Percentiles rank a stretch among this genome's conserved stretches.
These are phyloP conservation scores for Thunnus thynnus DNA, from an alignment of 2,113 vertebrate genomes.

Conservation along the genomic window DNA sequence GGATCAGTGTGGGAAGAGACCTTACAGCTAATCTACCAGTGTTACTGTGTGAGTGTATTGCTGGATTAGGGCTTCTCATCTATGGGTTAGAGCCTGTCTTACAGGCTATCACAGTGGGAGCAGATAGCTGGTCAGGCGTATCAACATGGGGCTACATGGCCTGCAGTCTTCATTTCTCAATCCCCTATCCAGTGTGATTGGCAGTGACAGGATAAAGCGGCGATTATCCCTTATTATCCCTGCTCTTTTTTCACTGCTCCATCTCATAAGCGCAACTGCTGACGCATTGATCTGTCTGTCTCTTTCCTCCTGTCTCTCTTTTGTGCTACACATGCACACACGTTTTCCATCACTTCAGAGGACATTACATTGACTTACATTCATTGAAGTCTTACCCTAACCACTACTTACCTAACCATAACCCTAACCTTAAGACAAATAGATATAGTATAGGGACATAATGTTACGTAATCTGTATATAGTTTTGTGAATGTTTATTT, in stretches of 20 bases:
- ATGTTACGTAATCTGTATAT: no score
- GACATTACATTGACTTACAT: no score
- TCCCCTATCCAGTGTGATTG: slow-evolving; percentile 54
- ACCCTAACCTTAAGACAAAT: no score
- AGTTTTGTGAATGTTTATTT: no score
- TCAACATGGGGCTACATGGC: slow-evolving; percentile 42
- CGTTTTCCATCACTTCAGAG: no score
- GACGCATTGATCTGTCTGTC: slow-evolving; percentile 24
- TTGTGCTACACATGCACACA: neutral
- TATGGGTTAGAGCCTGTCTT: slow-evolving; percentile 46
- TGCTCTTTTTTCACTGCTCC: slow-evolving; percentile 48
- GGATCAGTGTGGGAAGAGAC: slow-evolving; percentile 57
- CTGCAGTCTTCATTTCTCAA: slow-evolving; percentile 57
- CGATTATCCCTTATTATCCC: slow-evolving; percentile 76
- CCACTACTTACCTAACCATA: no score
- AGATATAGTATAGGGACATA: no score
- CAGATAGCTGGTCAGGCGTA: slow-evolving; percentile 51
- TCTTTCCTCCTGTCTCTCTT: slow-evolving; percentile 10
- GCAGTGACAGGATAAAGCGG: slow-evolving; percentile 66
- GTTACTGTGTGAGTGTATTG: slow-evolving; percentile 32
- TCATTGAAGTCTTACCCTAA: no score
- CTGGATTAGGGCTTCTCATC: slow-evolving; percentile 67
- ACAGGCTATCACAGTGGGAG: slow-evolving; percentile 54
- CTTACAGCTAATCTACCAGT: slow-evolving; percentile 57
- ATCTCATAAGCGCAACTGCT: slow-evolving; percentile 43